Evolutionary conservation across 2,113 vertebrate genomes (phyloP), one percentile per base, ranked within the genome.

Genomic region (Coturnix japonica): DNA sequence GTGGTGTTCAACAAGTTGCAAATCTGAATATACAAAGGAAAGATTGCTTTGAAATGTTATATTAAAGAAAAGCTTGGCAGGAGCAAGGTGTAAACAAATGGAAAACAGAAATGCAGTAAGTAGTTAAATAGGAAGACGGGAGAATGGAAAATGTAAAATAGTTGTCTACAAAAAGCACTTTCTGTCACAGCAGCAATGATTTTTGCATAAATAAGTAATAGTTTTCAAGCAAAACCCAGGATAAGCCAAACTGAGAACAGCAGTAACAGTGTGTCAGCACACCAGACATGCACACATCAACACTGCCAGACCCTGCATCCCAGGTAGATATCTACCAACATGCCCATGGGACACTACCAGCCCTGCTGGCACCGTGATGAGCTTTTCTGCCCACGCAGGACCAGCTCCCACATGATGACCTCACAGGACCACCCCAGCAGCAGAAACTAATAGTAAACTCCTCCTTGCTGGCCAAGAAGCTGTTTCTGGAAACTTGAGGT

Each of bases 71-170:
- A 91, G 66, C 83, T 91, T 96, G 95, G 87, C 95, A 96, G 81
- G 77, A 95, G 69, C 91, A 95, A 95, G 83, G 71, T 96, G 93
- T 95, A 96, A 96, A 96, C 92, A 95, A 96, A 91, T 92, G 93
- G 92, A 96, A 95, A 96, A 92, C 93, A 95, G 93, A 91, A 89
- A 93, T 1, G 6, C 76, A 5, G 69, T 69, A 78, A 74, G 83
- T 41, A 91, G 84, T 80, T 95, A 90, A 93, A 93, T 93, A 94
- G 69, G 25, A 81, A 94, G 75, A 51, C 78, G 75, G 91, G 37
- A 95, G 81, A 92, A 94, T 65, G 85, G 76, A 94, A 95, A 90
- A 95, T 87, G 80, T 86, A 95, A 95, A 93, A 92, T 71, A 94
- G 72, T 39, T 76, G 71, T 76, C 83, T 90, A 64, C 2, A 13